These are phyloP conservation scores for Chromis chromis DNA, from an alignment of 2,797 vertebrate genomes.

Conservation along the genomic window DNA sequence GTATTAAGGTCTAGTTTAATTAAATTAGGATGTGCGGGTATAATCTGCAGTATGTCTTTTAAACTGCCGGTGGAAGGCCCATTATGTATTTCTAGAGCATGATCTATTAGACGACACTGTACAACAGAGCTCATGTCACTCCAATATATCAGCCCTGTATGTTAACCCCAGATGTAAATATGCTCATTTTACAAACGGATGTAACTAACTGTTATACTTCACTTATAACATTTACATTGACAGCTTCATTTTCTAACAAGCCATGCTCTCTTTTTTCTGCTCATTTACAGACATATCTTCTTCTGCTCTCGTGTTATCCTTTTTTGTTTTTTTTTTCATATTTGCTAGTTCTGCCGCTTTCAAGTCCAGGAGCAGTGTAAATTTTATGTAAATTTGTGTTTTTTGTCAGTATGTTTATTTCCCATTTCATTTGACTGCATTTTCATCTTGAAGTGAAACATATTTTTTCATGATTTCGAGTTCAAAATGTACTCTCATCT, in stretches of 20 bases:
- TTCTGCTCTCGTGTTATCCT: slow-evolving; percentile 23
- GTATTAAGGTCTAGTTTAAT: slow-evolving; percentile 55
- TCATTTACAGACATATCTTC: slow-evolving; percentile 37
- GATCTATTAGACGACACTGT: slow-evolving; percentile 43
- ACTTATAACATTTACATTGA: slow-evolving; percentile 29
- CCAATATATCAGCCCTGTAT: slow-evolving; percentile 30
- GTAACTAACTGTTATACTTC: slow-evolving; percentile 36
- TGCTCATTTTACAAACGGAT: slow-evolving; percentile 53
- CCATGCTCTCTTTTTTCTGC: slow-evolving; percentile 26
- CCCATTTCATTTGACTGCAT: slow-evolving; percentile 62
- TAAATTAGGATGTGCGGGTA: slow-evolving; percentile 47
- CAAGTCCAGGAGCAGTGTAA: slow-evolving; percentile 58
- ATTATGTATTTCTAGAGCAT: slow-evolving; percentile 51
- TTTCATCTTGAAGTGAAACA: slow-evolving; percentile 63
- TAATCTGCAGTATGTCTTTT: slow-evolving; percentile 51
- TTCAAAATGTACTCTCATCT: slow-evolving; percentile 51
- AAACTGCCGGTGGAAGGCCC: slow-evolving; percentile 47
- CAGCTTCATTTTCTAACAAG: slow-evolving; percentile 42
- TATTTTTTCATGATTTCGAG: slow-evolving; percentile 18
- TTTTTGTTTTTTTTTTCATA: slow-evolving; percentile 33
- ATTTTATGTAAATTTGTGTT: slow-evolving; percentile 70
- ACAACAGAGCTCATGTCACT: slow-evolving; percentile 36
- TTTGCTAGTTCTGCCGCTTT: slow-evolving; percentile 50
- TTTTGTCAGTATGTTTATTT: slow-evolving; percentile 60
- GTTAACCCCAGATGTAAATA: slow-evolving; percentile 62